These are phyloP conservation scores for Parazoanthus darwini DNA, from an alignment of 92 coral and sea anemone genomes.

Conservation along the genomic window DNA sequence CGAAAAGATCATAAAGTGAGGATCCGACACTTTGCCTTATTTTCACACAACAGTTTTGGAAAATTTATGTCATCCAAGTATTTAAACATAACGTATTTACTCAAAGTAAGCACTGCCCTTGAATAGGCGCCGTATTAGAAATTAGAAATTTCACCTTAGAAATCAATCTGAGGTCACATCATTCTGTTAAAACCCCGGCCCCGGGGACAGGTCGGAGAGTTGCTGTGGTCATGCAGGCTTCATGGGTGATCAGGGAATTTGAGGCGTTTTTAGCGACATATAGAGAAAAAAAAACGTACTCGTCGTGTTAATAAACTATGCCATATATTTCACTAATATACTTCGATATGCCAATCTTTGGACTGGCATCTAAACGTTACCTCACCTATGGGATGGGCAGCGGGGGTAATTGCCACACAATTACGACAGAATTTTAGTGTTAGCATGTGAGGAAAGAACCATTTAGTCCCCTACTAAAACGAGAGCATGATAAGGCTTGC, in stretches of 20 bases:
- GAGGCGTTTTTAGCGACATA: too few relatives aligned
- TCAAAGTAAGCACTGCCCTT: constrained; percentile 58
- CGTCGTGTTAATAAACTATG: too few relatives aligned
- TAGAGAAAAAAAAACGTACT: too few relatives aligned
- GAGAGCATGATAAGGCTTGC: constrained; percentile 8
- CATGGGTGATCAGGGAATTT: background rate
- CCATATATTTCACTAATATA: too few relatives aligned
- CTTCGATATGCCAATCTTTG: too few relatives aligned
- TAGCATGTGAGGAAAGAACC: constrained; percentile 17
- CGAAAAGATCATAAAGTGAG: constrained; percentile 7
- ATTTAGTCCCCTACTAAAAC: constrained; percentile 8
- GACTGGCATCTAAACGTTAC: too few relatives aligned
- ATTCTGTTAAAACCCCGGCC: background rate
- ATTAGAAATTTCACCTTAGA: constrained; percentile 30
- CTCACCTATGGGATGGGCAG: too few relatives aligned
- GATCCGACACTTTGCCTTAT: background rate
- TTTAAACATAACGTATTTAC: too few relatives aligned
- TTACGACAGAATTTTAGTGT: constrained; percentile 10
- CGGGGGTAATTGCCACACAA: constrained; percentile 2
- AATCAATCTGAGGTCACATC: background rate
- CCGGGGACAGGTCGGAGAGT: background rate
- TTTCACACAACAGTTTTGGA: background rate
- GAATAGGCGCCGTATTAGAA: constrained; percentile 64
- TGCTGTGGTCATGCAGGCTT: background rate
- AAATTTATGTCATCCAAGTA: background rate